Percentiles rank a stretch among this genome's conserved stretches.
These are phyloP conservation scores for Drosophila bipectinata DNA, from an alignment of 1,140 invertebrate species.

Conservation along the genomic window DNA sequence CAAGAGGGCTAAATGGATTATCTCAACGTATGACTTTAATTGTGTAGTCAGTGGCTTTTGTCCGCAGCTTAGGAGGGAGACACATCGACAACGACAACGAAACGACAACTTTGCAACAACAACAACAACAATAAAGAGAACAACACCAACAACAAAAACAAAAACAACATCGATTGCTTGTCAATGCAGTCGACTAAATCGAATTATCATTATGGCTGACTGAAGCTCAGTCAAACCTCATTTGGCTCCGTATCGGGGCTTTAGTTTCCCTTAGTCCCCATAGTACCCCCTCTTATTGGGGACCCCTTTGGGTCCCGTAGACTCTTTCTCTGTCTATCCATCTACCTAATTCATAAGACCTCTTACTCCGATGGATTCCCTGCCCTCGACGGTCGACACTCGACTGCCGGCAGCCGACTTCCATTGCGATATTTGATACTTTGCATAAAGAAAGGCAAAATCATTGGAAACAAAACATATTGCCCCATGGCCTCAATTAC, in stretches of 20 bases:
- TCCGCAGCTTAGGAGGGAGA: conserved; percentile 40
- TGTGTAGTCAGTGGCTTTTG: conserved; percentile 74
- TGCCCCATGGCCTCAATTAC: conserved; percentile 81
- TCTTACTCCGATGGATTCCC: conserved; percentile 9
- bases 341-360: conserved; percentile 46
- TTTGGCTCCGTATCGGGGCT: conserved; percentile 62
- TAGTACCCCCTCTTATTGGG: background rate
- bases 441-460: conserved; percentile 80
- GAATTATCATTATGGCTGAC: conserved; percentile 84
- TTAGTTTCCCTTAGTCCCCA: conserved; percentile 31
- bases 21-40: conserved; percentile 75
- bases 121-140: conserved; percentile 6
- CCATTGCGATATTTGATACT: conserved; percentile 79
- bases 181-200: conserved; percentile 80
- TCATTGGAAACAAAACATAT: conserved; percentile 81
- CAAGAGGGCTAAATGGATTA: conserved; percentile 65
- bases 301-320: background rate
- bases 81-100: conserved; percentile 23
- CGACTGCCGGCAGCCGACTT: conserved; percentile 37
- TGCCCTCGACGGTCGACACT: background rate
- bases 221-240: conserved; percentile 82
- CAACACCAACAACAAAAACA: conserved; percentile 5
- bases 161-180: conserved; percentile 56
- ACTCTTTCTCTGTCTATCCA: conserved; percentile 18
- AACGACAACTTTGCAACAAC: conserved; percentile 19